A percentile compares a stretch with the other conserved stretches of the same genome.
Evolutionary conservation across 2,797 vertebrate species (phyloP).

Genomic region (Enteromius mattozi): DNA sequence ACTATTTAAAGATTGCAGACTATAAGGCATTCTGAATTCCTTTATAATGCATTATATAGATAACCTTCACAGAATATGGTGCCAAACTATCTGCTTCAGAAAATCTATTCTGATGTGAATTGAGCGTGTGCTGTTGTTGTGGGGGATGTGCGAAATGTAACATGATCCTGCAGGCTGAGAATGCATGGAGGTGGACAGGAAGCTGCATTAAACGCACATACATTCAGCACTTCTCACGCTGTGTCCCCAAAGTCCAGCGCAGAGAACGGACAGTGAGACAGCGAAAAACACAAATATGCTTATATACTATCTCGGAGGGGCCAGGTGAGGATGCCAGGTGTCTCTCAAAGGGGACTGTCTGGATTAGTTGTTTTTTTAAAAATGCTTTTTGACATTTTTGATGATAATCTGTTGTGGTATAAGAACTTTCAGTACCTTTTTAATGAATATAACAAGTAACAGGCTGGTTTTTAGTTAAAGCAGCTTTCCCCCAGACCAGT

Average conservation of each 20-base stretch:
- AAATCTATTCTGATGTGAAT: neutral
- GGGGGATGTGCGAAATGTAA: constrained; percentile 32
- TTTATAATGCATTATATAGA: neutral
- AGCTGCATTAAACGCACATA: constrained; percentile 45
- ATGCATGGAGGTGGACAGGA: constrained; percentile 18
- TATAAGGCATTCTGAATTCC: neutral
- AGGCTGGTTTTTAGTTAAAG: neutral
- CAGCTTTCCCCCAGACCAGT: neutral
- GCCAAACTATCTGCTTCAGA: neutral
- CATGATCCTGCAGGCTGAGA: constrained; percentile 24
- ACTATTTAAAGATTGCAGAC: neutral
- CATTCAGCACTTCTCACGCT: constrained; percentile 58
- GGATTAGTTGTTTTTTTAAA: too few species aligned
- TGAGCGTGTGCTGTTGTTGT: neutral
- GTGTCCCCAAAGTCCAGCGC: constrained; percentile 7
- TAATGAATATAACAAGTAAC: neutral
- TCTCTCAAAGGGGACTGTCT: neutral
- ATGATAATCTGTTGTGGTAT: neutral
- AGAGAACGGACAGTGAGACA: constrained; percentile 17
- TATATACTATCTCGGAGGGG: neutral
- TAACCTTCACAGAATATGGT: neutral
- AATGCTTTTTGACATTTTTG: neutral
- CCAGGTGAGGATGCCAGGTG: constrained; percentile 8
- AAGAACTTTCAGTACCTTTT: neutral
- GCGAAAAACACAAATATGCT: neutral